Conservation (phyloP, 2,113 vertebrate species). For the Urocitellus parryii region DNA sequence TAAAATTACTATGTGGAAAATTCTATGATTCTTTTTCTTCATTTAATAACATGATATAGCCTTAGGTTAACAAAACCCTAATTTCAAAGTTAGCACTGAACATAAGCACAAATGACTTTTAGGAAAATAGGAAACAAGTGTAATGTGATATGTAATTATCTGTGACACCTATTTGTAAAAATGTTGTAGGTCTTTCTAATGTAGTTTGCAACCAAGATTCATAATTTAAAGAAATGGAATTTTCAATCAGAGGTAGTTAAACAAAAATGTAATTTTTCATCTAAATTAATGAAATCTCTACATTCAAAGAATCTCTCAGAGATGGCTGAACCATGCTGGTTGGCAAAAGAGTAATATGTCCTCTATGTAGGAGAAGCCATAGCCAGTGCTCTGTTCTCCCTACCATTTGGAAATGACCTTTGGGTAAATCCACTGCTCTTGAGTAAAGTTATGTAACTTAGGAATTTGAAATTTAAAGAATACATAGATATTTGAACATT, state of each 20-base stretch:
- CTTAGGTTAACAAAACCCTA: neutral
- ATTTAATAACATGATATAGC: neutral
- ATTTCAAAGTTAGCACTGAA: neutral
- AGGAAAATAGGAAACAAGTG: neutral
- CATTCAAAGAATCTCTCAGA: neutral
- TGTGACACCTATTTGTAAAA: conserved; percentile 8
- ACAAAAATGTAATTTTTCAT: neutral
- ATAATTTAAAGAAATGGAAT: neutral
- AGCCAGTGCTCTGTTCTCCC: neutral
- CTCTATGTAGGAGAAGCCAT: neutral
- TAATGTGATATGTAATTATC: neutral
- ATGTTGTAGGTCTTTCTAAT: neutral
- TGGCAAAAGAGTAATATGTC: neutral
- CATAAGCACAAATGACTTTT: neutral
- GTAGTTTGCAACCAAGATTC: neutral
- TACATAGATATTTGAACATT: neutral
- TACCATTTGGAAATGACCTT: neutral
- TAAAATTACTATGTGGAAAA: neutral
- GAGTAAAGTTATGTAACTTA: neutral
- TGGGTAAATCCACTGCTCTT: neutral
- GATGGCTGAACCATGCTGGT: neutral
- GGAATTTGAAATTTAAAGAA: neutral
- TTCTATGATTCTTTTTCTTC: neutral
- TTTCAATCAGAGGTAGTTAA: neutral
- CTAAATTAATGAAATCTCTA: neutral